phyloP scores from a whole-genome alignment of 2,113 vertebrate species.

The Actenoides hombroni region DNA sequence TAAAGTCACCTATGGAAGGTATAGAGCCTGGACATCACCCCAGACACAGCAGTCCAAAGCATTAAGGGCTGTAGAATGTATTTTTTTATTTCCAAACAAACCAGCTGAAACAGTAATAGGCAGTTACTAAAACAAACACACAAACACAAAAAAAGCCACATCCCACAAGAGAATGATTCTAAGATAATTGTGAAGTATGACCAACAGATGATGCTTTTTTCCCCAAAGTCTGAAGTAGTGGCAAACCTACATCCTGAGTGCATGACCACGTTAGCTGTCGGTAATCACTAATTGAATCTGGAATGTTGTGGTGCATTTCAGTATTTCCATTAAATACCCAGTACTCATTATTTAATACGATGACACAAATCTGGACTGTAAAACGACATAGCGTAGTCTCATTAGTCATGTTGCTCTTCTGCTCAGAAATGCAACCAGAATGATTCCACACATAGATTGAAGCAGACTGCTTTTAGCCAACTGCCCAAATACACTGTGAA shows the following conservation, averaged over 20 bases:
- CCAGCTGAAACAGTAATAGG: not conserved
- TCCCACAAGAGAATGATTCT: not conserved
- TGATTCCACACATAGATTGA: not conserved
- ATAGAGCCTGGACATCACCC: not conserved
- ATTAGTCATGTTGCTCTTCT: not conserved
- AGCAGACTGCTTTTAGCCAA: not conserved
- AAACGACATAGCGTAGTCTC: not conserved
- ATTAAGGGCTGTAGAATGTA: not conserved
- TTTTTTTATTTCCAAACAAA: not conserved
- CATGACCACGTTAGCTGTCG: not conserved
- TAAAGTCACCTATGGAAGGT: not conserved
- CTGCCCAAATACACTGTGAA: not conserved
- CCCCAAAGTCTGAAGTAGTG: not conserved
- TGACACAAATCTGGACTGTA: not conserved
- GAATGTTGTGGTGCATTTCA: not conserved
- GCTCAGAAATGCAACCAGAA: not conserved
- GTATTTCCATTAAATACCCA: not conserved
- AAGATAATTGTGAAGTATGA: not conserved
- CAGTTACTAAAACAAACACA: not conserved
- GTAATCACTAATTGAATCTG: not conserved
- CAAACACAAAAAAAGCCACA: too few species aligned
- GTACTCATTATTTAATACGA: not conserved
- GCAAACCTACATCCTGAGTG: not conserved
- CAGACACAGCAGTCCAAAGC: not conserved
- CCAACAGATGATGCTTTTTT: not conserved